Evolutionary conservation across 2,888 invertebrate genomes (phyloP), one percentile per base, ranked within the genome.

Genomic region (Yponomeuta malinellus): DNA sequence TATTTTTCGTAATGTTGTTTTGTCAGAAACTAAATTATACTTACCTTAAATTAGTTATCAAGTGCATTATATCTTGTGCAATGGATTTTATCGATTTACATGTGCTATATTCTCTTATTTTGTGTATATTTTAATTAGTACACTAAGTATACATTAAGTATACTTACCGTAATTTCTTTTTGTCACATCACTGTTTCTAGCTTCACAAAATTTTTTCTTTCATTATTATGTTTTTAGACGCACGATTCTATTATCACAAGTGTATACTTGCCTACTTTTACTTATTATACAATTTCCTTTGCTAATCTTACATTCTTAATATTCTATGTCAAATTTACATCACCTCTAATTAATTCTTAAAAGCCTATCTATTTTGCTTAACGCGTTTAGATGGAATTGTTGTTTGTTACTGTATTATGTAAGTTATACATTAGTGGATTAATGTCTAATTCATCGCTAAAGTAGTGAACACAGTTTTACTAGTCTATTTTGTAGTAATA

Each of bases 401-500:
- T 68, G 12, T 68, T 48, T 52, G 52, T 68, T 68, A 68, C 68
- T 48, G 10, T 43, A 9, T 31, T 63, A 67, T 70, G 9, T 71
- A 71, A 59, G 33, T 71, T 48, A 64, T 69, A 52, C 66, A 37
- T 69, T 71, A 66, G n/a, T 29, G 63, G 52, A 69, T 64, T 48
- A 69, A 59, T 59, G 10, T 37, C 67, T n/a, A 67, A 67, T 37
- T n/a, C 67, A 68, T 68, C n/a, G 8, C n/a, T 48, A 48, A 71
- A 78, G 81, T 82, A 85, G 81, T 78, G 83, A 85, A 86, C 84
- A 88, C 83, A 86, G 83, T 83, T 81, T 82, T 81, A 86, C 90
- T 90, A 90, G 90, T 90, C 90, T 88, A 84, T 75, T 78, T 79
- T 77, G 71, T 86, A 87, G 83, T 80, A 80, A 76, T 83, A 80